phyloP scores from a whole-genome alignment of 2,113 vertebrate species.

The Tamias sibiricus region DNA sequence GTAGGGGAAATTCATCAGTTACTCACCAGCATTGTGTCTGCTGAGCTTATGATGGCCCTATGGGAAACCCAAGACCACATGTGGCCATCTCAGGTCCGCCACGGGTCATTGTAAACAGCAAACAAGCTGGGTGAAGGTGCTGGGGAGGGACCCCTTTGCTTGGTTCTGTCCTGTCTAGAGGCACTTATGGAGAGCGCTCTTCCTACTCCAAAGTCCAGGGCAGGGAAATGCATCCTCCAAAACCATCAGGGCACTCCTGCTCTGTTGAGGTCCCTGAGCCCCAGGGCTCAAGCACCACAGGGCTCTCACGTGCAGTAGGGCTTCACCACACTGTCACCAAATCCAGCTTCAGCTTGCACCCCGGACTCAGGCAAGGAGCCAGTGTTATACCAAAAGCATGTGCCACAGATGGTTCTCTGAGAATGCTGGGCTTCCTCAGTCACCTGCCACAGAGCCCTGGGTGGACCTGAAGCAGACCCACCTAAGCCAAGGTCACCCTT shows the following conservation, averaged over 20 bases:
- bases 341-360: too few species aligned
- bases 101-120: accelerated
- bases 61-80: background rate
- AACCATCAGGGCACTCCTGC: accelerated
- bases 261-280: background rate
- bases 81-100: background rate
- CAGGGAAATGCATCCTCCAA: background rate
- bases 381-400: accelerated
- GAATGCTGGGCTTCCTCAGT: background rate
- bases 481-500: background rate
- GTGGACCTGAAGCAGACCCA: background rate
- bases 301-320: accelerated
- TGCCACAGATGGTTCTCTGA: background rate
- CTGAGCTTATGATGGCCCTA: accelerated
- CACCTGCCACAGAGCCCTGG: background rate
- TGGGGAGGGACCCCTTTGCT: background rate
- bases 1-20: background rate
- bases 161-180: background rate
- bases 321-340: too few species aligned
- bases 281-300: background rate
- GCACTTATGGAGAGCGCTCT: background rate
- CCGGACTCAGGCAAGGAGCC: background rate
- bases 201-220: background rate
- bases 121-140: accelerated
- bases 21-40: background rate